phyloP scores from a whole-genome alignment of 2,888 invertebrate species.

The Tricholauxania praeusta region DNA sequence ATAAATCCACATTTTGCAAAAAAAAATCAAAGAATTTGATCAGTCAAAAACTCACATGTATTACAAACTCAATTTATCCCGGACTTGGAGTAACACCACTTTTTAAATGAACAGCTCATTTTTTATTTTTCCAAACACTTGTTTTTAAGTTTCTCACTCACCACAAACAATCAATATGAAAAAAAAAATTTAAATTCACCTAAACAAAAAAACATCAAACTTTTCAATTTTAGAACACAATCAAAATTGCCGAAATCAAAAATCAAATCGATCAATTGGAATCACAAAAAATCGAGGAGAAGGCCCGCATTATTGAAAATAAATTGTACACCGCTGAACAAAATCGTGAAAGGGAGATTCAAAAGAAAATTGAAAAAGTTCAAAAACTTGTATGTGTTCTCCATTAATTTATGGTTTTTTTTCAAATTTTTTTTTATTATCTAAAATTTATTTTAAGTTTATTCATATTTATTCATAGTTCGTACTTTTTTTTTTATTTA shows the following conservation, averaged over 20 bases:
- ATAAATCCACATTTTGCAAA: too few species aligned
- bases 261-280: constrained; percentile 72
- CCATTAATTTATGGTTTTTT: constrained; percentile 48
- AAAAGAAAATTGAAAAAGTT: constrained; percentile 86
- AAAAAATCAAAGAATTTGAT: too few species aligned
- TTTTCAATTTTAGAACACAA: constrained; percentile 70
- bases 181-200: constrained; percentile 38
- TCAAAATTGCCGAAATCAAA: constrained; percentile 78
- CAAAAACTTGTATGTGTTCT: constrained; percentile 81
- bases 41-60: too few species aligned
- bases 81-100: too few species aligned
- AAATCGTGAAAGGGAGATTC: constrained; percentile 87
- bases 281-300: constrained; percentile 75
- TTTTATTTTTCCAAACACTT: background rate
- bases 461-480: constrained; percentile 29
- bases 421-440: constrained; percentile 14
- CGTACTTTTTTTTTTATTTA: constrained; percentile 27
- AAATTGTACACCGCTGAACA: constrained; percentile 85
- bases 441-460: constrained; percentile 28
- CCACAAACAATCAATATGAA: constrained; percentile 35
- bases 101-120: too few species aligned
- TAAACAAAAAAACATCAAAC: constrained; percentile 30
- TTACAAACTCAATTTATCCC: too few species aligned
- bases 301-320: constrained; percentile 77
- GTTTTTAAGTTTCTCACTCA: constrained; percentile 17